Conservation (phyloP, 2,113 vertebrate species). For the Patagioenas fasciata region DNA sequence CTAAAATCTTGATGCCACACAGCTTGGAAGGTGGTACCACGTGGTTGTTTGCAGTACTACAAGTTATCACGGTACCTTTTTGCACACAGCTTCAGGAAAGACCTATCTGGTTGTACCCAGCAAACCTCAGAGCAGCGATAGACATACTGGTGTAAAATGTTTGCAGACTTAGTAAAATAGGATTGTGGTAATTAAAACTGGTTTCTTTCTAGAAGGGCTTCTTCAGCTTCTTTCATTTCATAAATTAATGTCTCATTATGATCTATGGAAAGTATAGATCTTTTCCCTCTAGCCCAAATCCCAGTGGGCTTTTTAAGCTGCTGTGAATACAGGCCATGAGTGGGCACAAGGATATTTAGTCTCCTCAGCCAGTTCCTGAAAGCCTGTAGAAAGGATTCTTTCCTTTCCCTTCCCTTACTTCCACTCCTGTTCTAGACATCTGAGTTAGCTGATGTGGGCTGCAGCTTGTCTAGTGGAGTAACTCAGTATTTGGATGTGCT, state of each 20-base stretch:
- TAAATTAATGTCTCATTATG: not conserved
- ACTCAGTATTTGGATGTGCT: not conserved
- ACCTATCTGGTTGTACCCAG: fast-evolving
- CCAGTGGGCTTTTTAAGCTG: not conserved
- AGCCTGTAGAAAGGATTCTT: not conserved
- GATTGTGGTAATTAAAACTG: not conserved
- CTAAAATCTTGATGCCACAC: not conserved
- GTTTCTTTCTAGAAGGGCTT: not conserved
- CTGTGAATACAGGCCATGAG: not conserved
- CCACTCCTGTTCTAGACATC: not conserved
- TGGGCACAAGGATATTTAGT: not conserved
- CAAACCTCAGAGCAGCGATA: not conserved
- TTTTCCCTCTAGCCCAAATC: not conserved
- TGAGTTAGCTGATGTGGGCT: not conserved
- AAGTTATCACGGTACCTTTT: not conserved
- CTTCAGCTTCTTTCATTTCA: not conserved
- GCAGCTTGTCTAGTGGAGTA: not conserved
- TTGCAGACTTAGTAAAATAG: not conserved
- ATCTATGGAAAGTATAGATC: not conserved
- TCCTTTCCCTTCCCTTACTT: not conserved
- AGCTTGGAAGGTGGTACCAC: not conserved
- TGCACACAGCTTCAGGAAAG: not conserved
- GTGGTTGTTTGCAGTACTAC: not conserved
- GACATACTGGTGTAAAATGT: not conserved
- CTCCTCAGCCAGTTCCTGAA: not conserved